A percentile compares a stretch with the other conserved stretches of the same genome.
Evolutionary conservation across 2,113 vertebrate genomes (phyloP).

Genomic region (Labrus mixtus): DNA sequence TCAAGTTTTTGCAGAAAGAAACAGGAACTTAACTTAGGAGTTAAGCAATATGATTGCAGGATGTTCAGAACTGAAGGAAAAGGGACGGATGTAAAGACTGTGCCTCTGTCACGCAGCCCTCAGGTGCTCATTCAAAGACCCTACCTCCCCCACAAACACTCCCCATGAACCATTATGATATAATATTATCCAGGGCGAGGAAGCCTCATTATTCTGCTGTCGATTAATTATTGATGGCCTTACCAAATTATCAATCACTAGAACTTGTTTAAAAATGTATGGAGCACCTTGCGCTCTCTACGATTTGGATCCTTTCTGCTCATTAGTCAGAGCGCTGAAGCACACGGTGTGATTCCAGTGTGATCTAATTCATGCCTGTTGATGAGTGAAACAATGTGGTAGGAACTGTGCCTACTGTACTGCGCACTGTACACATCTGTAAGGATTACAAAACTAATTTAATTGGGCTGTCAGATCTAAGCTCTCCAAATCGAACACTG

Average conservation of each 20-base stretch:
- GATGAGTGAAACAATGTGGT: background rate
- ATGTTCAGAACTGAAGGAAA: background rate
- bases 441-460: conserved; percentile 36
- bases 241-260: conserved; percentile 45
- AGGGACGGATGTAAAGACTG: background rate
- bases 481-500: conserved; percentile 26
- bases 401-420: background rate
- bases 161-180: background rate
- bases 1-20: background rate
- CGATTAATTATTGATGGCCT: conserved; percentile 59
- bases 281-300: background rate
- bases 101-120: conserved; percentile 4
- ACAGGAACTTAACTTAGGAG: background rate
- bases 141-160: conserved; percentile 11
- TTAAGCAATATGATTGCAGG: background rate
- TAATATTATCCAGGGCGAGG: conserved; percentile 10
- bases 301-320: conserved; percentile 16
- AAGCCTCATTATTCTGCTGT: conserved; percentile 46
- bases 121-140: background rate
- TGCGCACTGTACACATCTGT: background rate
- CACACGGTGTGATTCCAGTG: background rate
- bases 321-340: conserved; percentile 10
- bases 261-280: conserved; percentile 50
- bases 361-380: background rate
- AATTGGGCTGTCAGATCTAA: conserved; percentile 63